phyloP scores from a whole-genome alignment of 2,113 vertebrate genomes.

The Calyptomena viridis region DNA sequence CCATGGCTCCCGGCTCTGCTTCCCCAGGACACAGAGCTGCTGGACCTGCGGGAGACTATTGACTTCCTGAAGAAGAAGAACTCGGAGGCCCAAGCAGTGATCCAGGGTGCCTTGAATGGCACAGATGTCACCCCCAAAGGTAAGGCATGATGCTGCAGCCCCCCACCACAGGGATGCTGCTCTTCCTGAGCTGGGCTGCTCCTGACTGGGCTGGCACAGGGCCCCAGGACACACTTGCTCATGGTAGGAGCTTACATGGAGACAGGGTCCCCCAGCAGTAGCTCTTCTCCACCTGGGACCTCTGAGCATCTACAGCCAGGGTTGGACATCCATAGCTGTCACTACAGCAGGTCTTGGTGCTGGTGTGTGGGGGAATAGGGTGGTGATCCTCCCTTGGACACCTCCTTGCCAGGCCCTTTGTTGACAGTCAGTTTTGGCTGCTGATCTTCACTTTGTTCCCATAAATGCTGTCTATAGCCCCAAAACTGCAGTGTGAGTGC shows the following conservation, averaged over 20 bases:
- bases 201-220: neutral
- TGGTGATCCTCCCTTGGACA: neutral
- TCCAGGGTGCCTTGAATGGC: conserved; percentile 88
- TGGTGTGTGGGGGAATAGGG: neutral
- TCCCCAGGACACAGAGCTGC: conserved; percentile 85
- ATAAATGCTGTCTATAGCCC: neutral
- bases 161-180: neutral
- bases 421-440: neutral
- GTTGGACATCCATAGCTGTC: neutral
- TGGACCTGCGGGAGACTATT: conserved; percentile 90
- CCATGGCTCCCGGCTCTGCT: neutral
- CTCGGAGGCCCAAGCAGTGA: conserved; percentile 91
- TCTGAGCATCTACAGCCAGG: neutral
- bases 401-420: neutral
- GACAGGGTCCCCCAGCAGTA: neutral
- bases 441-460: neutral
- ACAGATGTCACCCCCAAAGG: conserved; percentile 86
- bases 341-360: rapidly evolving
- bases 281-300: neutral
- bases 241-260: neutral
- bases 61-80: conserved; percentile 88
- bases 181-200: neutral
- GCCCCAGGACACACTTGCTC: too few relatives aligned
- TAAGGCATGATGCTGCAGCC: conserved; percentile 12
- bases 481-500: neutral